Conservation (phyloP, 2,797 vertebrate species). For the Varecia variegata region DNA sequence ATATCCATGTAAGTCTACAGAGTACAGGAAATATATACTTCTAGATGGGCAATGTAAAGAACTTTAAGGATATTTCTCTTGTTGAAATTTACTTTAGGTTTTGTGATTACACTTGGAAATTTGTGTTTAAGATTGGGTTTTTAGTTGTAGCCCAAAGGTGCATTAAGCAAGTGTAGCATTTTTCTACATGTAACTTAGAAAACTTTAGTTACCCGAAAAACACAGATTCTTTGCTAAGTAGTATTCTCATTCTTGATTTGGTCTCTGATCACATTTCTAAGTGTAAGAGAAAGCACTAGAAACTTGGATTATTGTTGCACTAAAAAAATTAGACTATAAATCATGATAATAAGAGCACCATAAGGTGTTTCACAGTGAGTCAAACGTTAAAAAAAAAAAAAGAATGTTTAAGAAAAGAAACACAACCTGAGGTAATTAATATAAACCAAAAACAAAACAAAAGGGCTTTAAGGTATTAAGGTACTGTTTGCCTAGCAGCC, state of each 20-base stretch:
- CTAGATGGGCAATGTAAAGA: neutral
- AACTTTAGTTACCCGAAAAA: constrained; percentile 28
- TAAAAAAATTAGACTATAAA: neutral
- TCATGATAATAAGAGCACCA: neutral
- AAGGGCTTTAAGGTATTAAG: constrained; percentile 64
- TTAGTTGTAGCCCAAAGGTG: constrained; percentile 53
- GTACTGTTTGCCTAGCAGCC: constrained; percentile 84
- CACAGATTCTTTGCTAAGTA: constrained; percentile 5
- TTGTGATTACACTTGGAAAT: constrained; percentile 41
- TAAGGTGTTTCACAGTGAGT: constrained; percentile 47
- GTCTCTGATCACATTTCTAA: constrained; percentile 41
- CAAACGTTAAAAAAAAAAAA: neutral
- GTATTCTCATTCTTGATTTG: constrained; percentile 28
- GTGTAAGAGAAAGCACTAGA: constrained; percentile 52
- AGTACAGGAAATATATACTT: constrained; percentile 4
- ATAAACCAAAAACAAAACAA: constrained; percentile 47
- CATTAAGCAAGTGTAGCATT: constrained; percentile 45
- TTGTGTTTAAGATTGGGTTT: constrained; percentile 34
- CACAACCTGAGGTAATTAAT: constrained; percentile 43
- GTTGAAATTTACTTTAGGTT: constrained; percentile 14
- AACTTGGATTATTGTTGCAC: constrained; percentile 55
- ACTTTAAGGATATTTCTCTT: constrained; percentile 40
- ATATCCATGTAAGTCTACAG: neutral
- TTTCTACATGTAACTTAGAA: constrained; percentile 51
- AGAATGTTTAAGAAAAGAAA: constrained; percentile 16